Evolutionary conservation across 2,888 invertebrate species (phyloP), one percentile per base, ranked within the genome.

Genomic region (Philaethria dido): DNA sequence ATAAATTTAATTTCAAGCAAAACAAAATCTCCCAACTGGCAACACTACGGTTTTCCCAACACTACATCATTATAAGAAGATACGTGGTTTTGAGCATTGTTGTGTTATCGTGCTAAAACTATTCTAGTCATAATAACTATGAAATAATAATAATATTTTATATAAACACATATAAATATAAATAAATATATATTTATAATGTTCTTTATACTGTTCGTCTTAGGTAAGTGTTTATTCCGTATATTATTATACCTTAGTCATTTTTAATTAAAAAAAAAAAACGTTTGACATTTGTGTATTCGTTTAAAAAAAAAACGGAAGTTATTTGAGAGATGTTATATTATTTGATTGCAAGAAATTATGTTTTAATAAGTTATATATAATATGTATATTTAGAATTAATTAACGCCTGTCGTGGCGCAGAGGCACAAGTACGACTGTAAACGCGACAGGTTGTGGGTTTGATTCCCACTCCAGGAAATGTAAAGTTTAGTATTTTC

Each of bases 41-140:
- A 60, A 60, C 60, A 60, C 60, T 45, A 14, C 11, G 59, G 48
- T 18, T 62, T 62, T 62, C 5, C 48, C 62, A 62, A 22, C 36
- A 33, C 39, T 47, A 13, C 48, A 50, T 62, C 50, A 50, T 48
- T 48, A 62, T 39, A 39, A 47, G 47, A 20, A 20, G 18, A 36
- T 22, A 57, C 39, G 42, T 42, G n/a, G 57, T 42, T 57, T 42
- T 6, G 6, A 42, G 16, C 11, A 11, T 57, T 39, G 57, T 57
- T 39, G 9, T 22, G 14, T 22, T 48, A 36, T 16, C n/a, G 50
- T 62, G 13, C 25, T 20, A 36, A 9, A 52, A 29, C 52, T 16
- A 16, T 36, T 50, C 22, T 62, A 62, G n/a, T 25, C 39, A 50
- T 25, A 50, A 8, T 1, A 52, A 54, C 22, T 14, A 44, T 52